Evolutionary conservation across 2,797 vertebrate species (phyloP), one percentile per base, ranked within the genome.

Genomic region (Podargus strigoides): DNA sequence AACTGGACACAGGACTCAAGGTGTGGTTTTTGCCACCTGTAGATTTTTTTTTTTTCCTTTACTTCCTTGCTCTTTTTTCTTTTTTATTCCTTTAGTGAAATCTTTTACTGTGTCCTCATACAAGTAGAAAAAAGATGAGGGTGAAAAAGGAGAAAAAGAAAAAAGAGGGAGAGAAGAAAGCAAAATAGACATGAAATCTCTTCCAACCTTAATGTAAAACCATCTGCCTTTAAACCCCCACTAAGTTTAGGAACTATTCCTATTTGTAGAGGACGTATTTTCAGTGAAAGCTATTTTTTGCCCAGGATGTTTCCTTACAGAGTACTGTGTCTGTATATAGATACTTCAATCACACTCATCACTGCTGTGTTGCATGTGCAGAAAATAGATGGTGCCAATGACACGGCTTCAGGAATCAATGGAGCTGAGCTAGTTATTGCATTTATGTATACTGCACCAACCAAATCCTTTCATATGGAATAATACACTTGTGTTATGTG

Each of bases 311-410:
- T 93, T 89, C 67, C 53, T 91, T 68, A 36, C 22, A 4, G 17
- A 49, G 10, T 50, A n/a, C 30, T 6, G 1, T 76, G 52, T 67
- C 66, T 92, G n/a, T 32, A 24, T 69, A 63, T 12, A 73, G 73
- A n/a, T 39, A 67, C 62, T 93, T 95, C 83, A 69, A 41, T 62
- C 70, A 58, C 84, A 95, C 90, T 89, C 86, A 92, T 85, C 92
- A 58, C 68, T 2, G 0, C 9, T 32, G 32, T 0, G 0, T 9
- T 85, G 44, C 27, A 32, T 36, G 52, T 60, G 88, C 72, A 92
- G 70, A 90, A 95, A 93, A 94, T 90, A 85, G 78, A 85, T 42
- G n/a, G 84, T 95, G 93, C 41, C 64, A 72, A 7, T 41, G 83
- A 82, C 52, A 73, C 41, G 50, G 46, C 67, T 85, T 78, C 70